phyloP scores from a whole-genome alignment of 1,140 invertebrate genomes.

The Drosophila triauraria region DNA sequence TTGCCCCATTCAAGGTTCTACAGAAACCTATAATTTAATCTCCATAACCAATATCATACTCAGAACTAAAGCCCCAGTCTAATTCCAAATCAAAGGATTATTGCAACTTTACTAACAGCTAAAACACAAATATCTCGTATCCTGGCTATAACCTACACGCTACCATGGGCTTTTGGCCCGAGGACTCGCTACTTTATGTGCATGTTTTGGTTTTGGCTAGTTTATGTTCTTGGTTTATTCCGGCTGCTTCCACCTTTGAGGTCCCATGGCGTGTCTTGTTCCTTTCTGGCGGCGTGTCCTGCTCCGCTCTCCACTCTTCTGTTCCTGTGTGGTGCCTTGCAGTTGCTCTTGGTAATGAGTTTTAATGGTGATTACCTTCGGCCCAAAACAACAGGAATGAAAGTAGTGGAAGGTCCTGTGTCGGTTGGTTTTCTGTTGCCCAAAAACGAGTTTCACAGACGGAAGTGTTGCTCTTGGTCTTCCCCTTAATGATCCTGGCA shows the following conservation, averaged over 20 bases:
- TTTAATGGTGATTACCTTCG: conserved; percentile 78
- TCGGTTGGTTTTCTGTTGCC: conserved; percentile 8
- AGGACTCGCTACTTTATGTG: conserved; percentile 2
- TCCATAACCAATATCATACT: too few species aligned
- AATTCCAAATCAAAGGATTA: neutral
- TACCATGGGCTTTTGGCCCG: neutral
- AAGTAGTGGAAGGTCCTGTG: conserved; percentile 37
- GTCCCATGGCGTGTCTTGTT: conserved; percentile 46
- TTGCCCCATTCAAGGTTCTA: too few species aligned
- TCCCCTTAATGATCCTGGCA: conserved; percentile 47
- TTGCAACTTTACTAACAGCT: too few species aligned
- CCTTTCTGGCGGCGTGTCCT: conserved; percentile 36
- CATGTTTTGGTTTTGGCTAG: conserved; percentile 34
- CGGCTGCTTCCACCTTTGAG: conserved; percentile 1
- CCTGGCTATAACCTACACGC: neutral
- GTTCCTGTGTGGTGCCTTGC: conserved; percentile 23
- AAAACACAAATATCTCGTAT: neutral
- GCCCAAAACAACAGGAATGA: conserved; percentile 43
- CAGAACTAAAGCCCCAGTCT: neutral
- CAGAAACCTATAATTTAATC: too few species aligned
- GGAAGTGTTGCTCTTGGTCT: conserved; percentile 48
- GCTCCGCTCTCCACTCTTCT: conserved; percentile 17
- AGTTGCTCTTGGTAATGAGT: conserved; percentile 76
- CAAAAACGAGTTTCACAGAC: conserved; percentile 45
- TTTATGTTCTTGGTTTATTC: conserved; percentile 27